These are phyloP conservation scores for Balaenoptera acutorostrata DNA, from an alignment of 2,113 vertebrate species.

Conservation along the genomic window DNA sequence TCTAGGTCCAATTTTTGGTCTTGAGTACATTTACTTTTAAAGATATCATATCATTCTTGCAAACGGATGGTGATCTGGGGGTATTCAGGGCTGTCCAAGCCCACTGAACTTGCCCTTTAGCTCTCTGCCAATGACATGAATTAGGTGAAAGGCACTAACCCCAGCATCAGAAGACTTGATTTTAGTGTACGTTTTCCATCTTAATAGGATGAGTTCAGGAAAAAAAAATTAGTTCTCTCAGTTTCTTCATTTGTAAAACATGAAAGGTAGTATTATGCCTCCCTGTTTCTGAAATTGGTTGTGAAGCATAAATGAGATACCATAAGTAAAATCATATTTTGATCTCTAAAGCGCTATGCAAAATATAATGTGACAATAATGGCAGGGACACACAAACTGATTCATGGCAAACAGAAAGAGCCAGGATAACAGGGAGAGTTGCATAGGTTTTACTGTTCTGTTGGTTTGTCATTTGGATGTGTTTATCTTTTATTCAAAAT, in stretches of 20 bases:
- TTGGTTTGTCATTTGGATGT: neutral
- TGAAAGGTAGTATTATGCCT: neutral
- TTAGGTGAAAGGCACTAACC: neutral
- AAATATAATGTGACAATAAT: neutral
- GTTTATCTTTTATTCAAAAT: neutral
- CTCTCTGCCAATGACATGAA: neutral
- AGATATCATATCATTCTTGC: neutral
- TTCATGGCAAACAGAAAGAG: neutral
- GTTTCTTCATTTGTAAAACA: conserved; percentile 11
- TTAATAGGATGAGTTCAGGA: neutral
- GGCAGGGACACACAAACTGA: neutral
- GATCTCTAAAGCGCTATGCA: neutral
- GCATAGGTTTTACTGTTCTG: neutral
- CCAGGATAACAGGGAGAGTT: neutral
- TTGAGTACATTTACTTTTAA: neutral
- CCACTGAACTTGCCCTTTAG: neutral
- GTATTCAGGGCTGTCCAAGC: neutral
- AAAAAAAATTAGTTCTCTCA: neutral
- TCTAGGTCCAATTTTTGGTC: neutral
- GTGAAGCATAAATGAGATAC: neutral
- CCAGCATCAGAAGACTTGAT: neutral
- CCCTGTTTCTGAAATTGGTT: neutral
- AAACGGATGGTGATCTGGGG: neutral
- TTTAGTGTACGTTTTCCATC: neutral
- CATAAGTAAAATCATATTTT: neutral